phyloP scores from a whole-genome alignment of 2,113 vertebrate genomes.

The Neogobius melanostomus region DNA sequence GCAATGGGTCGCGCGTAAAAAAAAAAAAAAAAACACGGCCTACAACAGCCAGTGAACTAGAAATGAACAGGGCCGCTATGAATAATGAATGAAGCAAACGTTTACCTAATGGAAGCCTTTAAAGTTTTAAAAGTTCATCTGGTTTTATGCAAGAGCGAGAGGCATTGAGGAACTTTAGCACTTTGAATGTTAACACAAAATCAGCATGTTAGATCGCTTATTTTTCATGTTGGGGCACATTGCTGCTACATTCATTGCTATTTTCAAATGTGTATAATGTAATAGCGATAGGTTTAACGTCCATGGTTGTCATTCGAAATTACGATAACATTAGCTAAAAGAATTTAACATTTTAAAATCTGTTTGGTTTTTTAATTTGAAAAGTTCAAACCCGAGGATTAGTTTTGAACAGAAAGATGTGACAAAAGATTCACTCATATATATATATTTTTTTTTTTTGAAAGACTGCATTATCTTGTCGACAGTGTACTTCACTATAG shows the following conservation, averaged over 20 bases:
- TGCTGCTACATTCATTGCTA: not conserved
- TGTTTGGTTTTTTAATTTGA: too few species aligned
- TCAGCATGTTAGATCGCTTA: not conserved
- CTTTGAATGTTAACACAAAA: not conserved
- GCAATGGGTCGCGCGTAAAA: conserved; percentile 29
- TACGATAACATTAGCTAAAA: too few species aligned
- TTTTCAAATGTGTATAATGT: not conserved
- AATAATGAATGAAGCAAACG: conserved; percentile 65
- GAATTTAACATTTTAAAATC: too few species aligned
- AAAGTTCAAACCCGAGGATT: too few species aligned
- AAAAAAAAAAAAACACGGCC: conserved; percentile 13
- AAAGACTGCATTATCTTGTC: too few species aligned
- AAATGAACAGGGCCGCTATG: conserved; percentile 51
- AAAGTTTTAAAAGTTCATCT: conserved; percentile 60
- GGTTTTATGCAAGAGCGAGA: conserved; percentile 26
- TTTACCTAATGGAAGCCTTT: conserved; percentile 58
- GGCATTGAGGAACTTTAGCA: not conserved
- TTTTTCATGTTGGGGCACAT: not conserved
- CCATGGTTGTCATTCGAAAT: too few species aligned
- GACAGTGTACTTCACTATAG: too few species aligned
- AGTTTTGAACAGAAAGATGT: too few species aligned
- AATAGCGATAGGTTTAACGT: too few species aligned
- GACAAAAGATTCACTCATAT: too few species aligned
- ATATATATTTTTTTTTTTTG: too few species aligned
- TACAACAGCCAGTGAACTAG: conserved; percentile 50